phyloP scores from a whole-genome alignment of 92 coral and sea anemone genomes.

The Parazoanthus darwini region DNA sequence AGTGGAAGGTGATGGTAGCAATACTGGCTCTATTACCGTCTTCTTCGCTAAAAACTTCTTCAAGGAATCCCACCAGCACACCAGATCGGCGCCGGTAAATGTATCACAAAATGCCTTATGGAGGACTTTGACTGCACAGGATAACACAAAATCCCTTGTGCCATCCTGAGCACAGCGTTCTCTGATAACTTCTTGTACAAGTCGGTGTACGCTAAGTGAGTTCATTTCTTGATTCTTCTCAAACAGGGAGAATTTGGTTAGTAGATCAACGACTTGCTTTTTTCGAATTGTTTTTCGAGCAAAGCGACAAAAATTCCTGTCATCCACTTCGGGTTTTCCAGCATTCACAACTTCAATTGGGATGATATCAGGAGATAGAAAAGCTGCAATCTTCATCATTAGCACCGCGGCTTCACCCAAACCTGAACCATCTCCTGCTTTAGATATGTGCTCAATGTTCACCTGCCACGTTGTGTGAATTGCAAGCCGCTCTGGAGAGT shows the following conservation, averaged over 20 bases:
- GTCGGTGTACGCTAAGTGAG: constrained; percentile 39
- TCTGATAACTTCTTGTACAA: background rate
- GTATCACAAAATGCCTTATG: constrained; percentile 25
- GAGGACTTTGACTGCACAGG: constrained; percentile 25
- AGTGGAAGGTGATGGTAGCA: background rate
- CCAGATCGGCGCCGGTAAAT: constrained; percentile 21
- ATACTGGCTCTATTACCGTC: background rate
- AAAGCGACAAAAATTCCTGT: background rate
- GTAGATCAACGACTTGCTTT: constrained; percentile 23
- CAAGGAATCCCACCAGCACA: constrained; percentile 1
- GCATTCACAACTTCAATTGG: constrained; percentile 32
- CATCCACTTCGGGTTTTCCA: constrained; percentile 37
- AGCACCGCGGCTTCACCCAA: constrained; percentile 25
- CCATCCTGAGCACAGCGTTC: constrained; percentile 30
- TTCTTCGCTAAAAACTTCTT: background rate
- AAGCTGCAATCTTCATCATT: constrained; percentile 34
- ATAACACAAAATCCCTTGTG: constrained; percentile 7
- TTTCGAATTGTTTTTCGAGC: background rate
- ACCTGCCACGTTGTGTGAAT: constrained; percentile 63
- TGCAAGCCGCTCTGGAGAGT: constrained; percentile 41
- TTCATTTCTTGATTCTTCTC: background rate
- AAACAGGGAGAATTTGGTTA: constrained; percentile 39
- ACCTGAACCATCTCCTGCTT: constrained; percentile 9
- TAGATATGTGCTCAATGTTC: constrained; percentile 40
- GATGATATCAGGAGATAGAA: constrained; percentile 31